Base-by-base conservation (phyloP, 2,888 invertebrate species). In the Neoaliturus tenellus region DNA sequence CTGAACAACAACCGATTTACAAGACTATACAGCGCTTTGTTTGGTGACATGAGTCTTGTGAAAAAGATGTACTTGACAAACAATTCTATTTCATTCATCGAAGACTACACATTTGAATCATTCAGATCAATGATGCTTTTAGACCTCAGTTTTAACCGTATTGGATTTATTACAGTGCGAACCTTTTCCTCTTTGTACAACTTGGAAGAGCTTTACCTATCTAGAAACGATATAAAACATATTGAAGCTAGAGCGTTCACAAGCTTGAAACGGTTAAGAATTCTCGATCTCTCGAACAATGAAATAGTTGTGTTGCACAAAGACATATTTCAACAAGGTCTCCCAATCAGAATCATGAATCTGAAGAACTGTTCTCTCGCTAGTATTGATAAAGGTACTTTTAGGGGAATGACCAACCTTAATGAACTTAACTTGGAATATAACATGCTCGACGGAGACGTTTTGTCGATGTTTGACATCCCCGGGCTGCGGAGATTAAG, bases 61-160 rank as follows among this genome's bases (percentile, higher is more conserved):
- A 95, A 96, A 89, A 93, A 96, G 88, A 92, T 97, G 73, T 96
- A 96, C 90, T 91, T 97, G 87, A 95, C 94, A 87, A 95, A 96
- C 90, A 98, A 97, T 91, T 94, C 93, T 86, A 96, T 97, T 89
- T 93, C 94, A 80, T 93, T 93, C 86, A 96, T 98, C 88, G 97
- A 97, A 89, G 94, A 95, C 89, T 94, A 94, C 85, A 94, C 97
- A 12, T 97, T 98, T 90, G 93, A 93, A 87, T 93, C 94, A 80
- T 93, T 97, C 91, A 94, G 93, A 87, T 93, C 93, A 82, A 91
- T 97, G 39, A 95, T 95, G 88, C 96, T 94, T 87, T 92, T 98
- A 86, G 96, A 97, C 89, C 90, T 98, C 85, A 96, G 96, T 89
- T 92, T 93, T 86, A 98, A 98, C 91, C 93, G 93, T 84, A 90